phyloP scores from a whole-genome alignment of 2,888 invertebrate species.

The Aleiodes leptofemur region DNA sequence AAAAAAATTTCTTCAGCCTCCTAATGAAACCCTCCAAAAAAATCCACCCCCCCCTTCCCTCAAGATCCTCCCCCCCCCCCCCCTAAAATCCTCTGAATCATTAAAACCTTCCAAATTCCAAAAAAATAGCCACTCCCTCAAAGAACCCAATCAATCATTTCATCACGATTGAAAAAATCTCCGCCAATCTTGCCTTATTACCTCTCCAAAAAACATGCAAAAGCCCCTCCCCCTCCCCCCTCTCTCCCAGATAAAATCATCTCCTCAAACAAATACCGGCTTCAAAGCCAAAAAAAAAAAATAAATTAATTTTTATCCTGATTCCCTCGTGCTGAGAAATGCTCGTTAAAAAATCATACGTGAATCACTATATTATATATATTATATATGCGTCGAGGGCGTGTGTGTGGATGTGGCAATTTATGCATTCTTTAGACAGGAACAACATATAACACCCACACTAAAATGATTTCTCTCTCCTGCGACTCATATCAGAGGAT shows the following conservation, averaged over 20 bases:
- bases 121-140: too few relatives aligned
- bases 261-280: constrained; percentile 1
- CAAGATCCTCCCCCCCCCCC: too few relatives aligned
- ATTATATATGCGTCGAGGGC: constrained; percentile 53
- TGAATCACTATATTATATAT: constrained; percentile 57
- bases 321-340: constrained; percentile 1
- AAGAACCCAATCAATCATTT: too few relatives aligned
- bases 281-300: background rate
- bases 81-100: too few relatives aligned
- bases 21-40: too few relatives aligned
- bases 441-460: constrained; percentile 64
- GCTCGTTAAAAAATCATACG: constrained; percentile 61
- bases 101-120: too few relatives aligned
- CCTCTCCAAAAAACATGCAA: background rate
- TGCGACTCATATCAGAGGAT: constrained; percentile 5
- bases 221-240: too few relatives aligned
- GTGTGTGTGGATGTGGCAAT: constrained; percentile 63
- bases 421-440: constrained; percentile 61
- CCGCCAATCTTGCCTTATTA: too few relatives aligned
- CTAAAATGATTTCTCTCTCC: constrained; percentile 33
- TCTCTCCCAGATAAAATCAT: background rate
- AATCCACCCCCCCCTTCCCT: too few relatives aligned
- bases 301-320: constrained; percentile 39
- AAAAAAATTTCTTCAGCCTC: too few relatives aligned
- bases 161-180: too few relatives aligned